These are phyloP conservation scores for Hormaphis cornu DNA, from an alignment of 1,140 invertebrate genomes.

Conservation along the genomic window DNA sequence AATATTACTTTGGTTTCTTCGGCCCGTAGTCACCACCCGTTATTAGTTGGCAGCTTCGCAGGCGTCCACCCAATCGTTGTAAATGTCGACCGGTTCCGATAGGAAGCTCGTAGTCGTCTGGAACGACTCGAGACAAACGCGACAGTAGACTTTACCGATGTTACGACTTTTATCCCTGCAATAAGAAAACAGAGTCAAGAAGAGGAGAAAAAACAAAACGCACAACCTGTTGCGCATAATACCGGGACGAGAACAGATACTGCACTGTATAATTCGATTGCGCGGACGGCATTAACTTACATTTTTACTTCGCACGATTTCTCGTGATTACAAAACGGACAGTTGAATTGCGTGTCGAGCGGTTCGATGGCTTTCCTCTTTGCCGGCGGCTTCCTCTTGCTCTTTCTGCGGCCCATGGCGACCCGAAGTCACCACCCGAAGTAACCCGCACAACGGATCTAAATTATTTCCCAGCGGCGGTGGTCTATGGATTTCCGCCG, in stretches of 20 bases:
- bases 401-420: slow-evolving; percentile 97
- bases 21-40: neutral
- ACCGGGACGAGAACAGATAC: too few relatives aligned
- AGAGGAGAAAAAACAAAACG: too few relatives aligned
- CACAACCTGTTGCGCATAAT: too few relatives aligned
- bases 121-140: slow-evolving; percentile 93
- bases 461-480: too few relatives aligned
- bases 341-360: slow-evolving; percentile 93
- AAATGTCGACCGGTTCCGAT: slow-evolving; percentile 96
- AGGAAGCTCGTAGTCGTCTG: slow-evolving; percentile 93
- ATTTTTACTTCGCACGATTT: slow-evolving; percentile 99
- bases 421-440: too few relatives aligned
- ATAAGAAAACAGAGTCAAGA: slow-evolving; percentile 38
- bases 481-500: too few relatives aligned
- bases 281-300: too few relatives aligned
- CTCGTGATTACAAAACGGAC: slow-evolving; percentile 99
- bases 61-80: slow-evolving; percentile 99
- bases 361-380: slow-evolving; percentile 90
- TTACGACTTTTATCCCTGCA: slow-evolving; percentile 86
- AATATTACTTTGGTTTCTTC: too few relatives aligned
- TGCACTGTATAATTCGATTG: too few relatives aligned
- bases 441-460: too few relatives aligned
- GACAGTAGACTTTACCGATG: slow-evolving; percentile 85
- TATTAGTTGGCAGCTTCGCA: slow-evolving; percentile 81
- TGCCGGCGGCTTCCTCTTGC: slow-evolving; percentile 90